Conservation (phyloP, 2,888 invertebrate genomes). For the Spodoptera littoralis region DNA sequence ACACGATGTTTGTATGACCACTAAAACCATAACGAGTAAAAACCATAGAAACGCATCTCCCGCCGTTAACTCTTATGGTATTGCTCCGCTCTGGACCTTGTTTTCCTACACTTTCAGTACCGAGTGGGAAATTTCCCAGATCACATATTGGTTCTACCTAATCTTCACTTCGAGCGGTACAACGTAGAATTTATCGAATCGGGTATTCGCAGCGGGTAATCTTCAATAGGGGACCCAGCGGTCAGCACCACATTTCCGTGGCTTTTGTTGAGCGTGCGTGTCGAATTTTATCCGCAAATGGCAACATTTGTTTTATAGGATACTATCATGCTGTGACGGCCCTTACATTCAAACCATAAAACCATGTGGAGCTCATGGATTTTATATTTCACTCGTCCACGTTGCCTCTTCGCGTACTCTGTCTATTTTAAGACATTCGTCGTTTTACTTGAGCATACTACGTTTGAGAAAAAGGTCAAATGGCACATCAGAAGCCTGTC, state of each 20-base stretch:
- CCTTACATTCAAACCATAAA: constrained; percentile 49
- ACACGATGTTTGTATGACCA: constrained; percentile 21
- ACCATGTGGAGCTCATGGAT: constrained; percentile 44
- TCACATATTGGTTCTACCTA: constrained; percentile 53
- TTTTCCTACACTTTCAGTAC: constrained; percentile 38
- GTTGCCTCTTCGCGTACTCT: constrained; percentile 16
- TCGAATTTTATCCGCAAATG: constrained; percentile 54
- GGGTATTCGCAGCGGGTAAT: constrained; percentile 49
- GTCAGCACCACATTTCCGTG: constrained; percentile 54
- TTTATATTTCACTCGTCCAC: constrained; percentile 44
- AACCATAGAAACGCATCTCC: constrained; percentile 42
- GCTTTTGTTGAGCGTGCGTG: constrained; percentile 53
- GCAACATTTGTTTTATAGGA: constrained; percentile 53
- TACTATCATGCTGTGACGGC: constrained; percentile 45
- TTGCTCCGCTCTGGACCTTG: constrained; percentile 34
- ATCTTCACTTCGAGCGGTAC: constrained; percentile 53
- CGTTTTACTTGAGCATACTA: constrained; percentile 29
- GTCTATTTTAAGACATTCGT: constrained; percentile 34
- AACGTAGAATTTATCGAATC: constrained; percentile 51
- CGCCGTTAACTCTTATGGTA: constrained; percentile 47
- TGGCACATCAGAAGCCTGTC: constrained; percentile 14
- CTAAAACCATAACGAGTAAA: constrained; percentile 44
- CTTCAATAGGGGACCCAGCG: constrained; percentile 42
- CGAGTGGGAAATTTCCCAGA: constrained; percentile 42
- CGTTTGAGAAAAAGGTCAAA: constrained; percentile 28